Conservation (phyloP, 2,797 vertebrate species). For the Anniella stebbinsi region DNA sequence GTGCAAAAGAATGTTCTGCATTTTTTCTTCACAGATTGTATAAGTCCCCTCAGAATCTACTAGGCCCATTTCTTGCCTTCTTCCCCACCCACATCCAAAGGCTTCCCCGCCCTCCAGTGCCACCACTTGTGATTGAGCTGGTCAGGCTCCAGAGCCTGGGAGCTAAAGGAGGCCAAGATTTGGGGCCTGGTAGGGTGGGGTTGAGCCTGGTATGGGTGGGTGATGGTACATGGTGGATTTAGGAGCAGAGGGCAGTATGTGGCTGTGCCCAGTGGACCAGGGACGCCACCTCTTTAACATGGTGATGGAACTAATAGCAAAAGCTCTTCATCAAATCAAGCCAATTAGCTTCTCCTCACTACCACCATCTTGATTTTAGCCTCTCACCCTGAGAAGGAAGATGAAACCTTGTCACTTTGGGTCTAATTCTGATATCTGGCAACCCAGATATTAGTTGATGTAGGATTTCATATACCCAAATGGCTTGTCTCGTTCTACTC, state of each 20-base stretch:
- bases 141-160: no score
- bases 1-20: background rate
- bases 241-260: background rate
- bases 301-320: background rate
- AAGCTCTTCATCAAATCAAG: background rate
- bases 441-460: background rate
- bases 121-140: background rate
- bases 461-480: background rate
- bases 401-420: background rate
- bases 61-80: background rate
- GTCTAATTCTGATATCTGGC: background rate
- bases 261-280: background rate
- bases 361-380: background rate
- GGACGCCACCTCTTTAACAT: background rate
- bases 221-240: background rate
- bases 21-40: background rate
- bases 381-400: background rate
- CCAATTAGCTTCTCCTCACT: background rate
- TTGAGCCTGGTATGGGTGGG: background rate
- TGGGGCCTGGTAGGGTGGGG: background rate
- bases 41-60: background rate
- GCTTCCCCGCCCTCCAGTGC: background rate
- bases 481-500: background rate
- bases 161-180: background rate
- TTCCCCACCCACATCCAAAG: background rate